These are phyloP conservation scores for Bombus waltoni DNA, from an alignment of 1,140 invertebrate species.

Conservation along the genomic window DNA sequence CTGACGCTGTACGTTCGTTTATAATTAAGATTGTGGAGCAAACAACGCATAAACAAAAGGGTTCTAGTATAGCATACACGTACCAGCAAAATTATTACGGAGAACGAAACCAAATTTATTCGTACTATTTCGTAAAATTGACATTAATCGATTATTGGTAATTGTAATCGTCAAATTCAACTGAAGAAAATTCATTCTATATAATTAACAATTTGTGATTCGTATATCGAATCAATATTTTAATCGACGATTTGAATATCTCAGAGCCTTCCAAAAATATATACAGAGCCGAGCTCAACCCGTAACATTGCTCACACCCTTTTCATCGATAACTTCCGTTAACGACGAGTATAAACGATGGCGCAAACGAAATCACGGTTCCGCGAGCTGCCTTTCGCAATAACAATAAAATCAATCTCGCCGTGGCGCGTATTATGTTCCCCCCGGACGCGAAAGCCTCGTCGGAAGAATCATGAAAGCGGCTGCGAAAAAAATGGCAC, in stretches of 20 bases:
- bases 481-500: not conserved
- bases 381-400: not conserved
- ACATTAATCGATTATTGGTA: not conserved
- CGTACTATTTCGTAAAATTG: not conserved
- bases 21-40: not conserved
- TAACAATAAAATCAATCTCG: not conserved
- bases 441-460: not conserved
- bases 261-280: not conserved
- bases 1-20: not conserved
- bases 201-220: not conserved
- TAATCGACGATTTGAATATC: not conserved
- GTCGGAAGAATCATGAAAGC: not conserved
- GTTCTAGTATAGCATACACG: not conserved
- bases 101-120: not conserved
- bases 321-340: not conserved
- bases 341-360: not conserved
- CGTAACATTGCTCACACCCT: fast-evolving
- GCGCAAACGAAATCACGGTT: not conserved
- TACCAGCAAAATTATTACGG: too few species aligned
- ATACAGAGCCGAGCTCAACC: not conserved
- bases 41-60: not conserved
- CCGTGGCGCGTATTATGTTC: not conserved
- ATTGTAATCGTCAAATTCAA: not conserved
- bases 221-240: not conserved
- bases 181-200: not conserved